Conservation (phyloP, 2,797 vertebrate genomes). For the Myioborus melanocephalus region DNA sequence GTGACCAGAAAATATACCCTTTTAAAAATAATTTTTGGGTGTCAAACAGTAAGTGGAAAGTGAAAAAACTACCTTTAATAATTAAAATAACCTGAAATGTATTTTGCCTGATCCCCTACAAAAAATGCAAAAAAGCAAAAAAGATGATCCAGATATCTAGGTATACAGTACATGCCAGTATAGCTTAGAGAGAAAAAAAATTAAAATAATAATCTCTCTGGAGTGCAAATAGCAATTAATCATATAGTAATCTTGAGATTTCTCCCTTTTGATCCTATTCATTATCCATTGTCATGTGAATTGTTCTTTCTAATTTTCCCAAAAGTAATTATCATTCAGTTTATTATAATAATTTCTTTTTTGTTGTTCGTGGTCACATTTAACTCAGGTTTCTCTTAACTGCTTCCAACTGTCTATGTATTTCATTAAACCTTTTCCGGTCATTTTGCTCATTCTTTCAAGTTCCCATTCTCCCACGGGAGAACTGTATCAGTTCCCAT, state of each 20-base stretch:
- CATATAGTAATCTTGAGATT: background rate
- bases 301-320: background rate
- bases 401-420: background rate
- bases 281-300: background rate
- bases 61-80: background rate
- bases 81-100: background rate
- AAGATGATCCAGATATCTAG: background rate
- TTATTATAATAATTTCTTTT: background rate
- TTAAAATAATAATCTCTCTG: background rate
- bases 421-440: background rate
- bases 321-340: background rate
- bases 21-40: background rate
- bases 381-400: background rate
- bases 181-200: background rate
- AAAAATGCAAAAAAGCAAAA: background rate
- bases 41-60: background rate
- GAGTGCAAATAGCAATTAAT: background rate
- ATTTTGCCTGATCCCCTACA: background rate
- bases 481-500: background rate
- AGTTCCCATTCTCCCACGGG: background rate
- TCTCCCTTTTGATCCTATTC: background rate
- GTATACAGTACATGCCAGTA: background rate
- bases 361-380: background rate
- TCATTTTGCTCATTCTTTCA: background rate
- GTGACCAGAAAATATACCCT: background rate